Evolutionary conservation across 1,140 invertebrate species (phyloP), one percentile per base, ranked within the genome.

Genomic region (Palaemon carinicauda): DNA sequence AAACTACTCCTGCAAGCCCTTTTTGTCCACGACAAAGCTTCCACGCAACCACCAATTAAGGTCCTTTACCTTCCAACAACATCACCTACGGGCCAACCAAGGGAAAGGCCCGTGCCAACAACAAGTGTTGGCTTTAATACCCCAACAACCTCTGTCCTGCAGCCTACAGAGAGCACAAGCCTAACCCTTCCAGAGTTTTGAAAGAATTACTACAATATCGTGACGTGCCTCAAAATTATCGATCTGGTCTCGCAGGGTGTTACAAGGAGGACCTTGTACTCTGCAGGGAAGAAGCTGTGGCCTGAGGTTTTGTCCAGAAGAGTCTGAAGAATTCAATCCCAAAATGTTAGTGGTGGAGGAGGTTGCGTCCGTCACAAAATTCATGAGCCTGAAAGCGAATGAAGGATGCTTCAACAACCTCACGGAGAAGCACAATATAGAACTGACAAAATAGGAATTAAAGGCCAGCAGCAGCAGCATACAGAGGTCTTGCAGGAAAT

Each of bases 281-380:
- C 89, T 90, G 89, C 89, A 80, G 90, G 90, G 89, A 90, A 90
- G 80, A 90, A 90, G 80, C 89, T 90, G 87, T 91, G 88, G 80
- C 87, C 89, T 90, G 84, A 82, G 80, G 77, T 74, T 74, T 19
- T 88, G 81, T 87, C 87, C 73, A 78, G 88, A 90, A 84, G 87
- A 80, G 84, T 89, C 80, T 56, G 82, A 89, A 88, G 89, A 74
- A 88, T 77, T 90, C 3, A 82, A 75, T 80, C 71, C 65, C 79
- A 78, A 87, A 53, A 73, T 88, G 65, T 69, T 65, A 87, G 90
- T 89, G 88, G 80, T 87, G 78, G 88, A 90, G 89, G 89, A 91
- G 86, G 90, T 91, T 90, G 87, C 90, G 71, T 90, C 89, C 85
- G 74, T 89, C 80, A 89, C 87, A 82, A 90, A 88, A 77, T 89